A percentile compares a stretch with the other conserved stretches of the same genome.
phyloP scores from a whole-genome alignment of 2,113 vertebrate genomes.

The Scopus umbretta region DNA sequence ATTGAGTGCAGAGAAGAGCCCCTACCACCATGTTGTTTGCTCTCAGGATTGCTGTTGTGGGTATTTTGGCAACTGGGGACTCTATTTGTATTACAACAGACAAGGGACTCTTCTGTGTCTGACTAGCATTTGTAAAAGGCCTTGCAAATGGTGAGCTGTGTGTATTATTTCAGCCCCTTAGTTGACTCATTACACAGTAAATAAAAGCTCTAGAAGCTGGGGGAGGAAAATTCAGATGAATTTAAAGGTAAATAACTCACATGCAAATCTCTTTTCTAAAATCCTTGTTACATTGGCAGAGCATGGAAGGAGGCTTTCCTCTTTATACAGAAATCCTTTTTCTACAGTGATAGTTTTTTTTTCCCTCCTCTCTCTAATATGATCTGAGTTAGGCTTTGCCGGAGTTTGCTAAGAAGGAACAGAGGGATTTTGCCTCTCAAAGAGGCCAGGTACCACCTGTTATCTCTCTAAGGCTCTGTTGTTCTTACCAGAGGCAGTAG shows the following conservation, averaged over 20 bases:
- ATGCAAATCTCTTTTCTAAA: background rate
- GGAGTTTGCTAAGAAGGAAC: background rate
- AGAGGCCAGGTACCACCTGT: background rate
- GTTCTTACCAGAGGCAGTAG: background rate
- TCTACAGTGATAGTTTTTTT: background rate
- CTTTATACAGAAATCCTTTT: background rate
- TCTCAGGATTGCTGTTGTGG: background rate
- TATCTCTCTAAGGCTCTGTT: background rate
- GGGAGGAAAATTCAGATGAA: background rate
- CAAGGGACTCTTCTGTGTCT: background rate
- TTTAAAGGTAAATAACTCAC: background rate
- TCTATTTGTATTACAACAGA: background rate
- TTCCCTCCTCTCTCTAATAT: background rate
- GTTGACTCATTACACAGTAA: background rate
- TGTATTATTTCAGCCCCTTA: background rate
- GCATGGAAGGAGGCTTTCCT: background rate
- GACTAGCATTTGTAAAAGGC: background rate
- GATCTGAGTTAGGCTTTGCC: background rate
- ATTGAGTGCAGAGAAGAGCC: background rate
- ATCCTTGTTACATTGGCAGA: background rate
- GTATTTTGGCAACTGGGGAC: background rate
- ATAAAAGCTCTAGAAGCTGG: background rate
- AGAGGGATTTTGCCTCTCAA: background rate
- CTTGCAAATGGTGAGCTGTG: background rate
- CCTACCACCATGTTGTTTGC: rapidly evolving